These are phyloP conservation scores for Haliclona indistincta DNA, from an alignment of 37 sponge, comb jelly and placozoan genomes.

Conservation along the genomic window DNA sequence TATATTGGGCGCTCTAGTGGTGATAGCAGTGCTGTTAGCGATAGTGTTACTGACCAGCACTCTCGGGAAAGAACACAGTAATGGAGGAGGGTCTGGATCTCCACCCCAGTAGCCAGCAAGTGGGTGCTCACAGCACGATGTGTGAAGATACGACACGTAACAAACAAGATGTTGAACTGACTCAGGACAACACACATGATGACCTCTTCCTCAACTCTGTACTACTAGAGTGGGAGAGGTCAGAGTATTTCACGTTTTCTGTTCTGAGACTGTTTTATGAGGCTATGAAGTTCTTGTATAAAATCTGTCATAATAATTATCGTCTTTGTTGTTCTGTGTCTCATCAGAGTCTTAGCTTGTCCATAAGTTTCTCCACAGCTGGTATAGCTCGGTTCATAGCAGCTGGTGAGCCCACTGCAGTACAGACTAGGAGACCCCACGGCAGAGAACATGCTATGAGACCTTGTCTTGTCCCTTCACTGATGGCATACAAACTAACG, in stretches of 20 bases:
- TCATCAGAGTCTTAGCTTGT: slow-evolving; percentile 30
- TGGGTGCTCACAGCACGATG: background rate
- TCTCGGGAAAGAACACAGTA: too few relatives aligned
- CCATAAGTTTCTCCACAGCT: slow-evolving; percentile 27
- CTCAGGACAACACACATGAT: too few relatives aligned
- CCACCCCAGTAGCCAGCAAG: too few relatives aligned
- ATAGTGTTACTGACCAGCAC: slow-evolving; percentile 47
- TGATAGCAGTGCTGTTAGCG: slow-evolving; percentile 45
- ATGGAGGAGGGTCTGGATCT: too few relatives aligned
- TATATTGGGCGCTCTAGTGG: slow-evolving; percentile 48
- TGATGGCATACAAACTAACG: slow-evolving; percentile 56
- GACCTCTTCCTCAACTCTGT: too few relatives aligned
- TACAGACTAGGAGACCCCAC: slow-evolving; percentile 56
- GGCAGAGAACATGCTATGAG: slow-evolving; percentile 52
- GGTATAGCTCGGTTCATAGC: slow-evolving; percentile 33
- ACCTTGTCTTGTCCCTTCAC: slow-evolving; percentile 43
- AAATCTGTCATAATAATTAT: too few relatives aligned
- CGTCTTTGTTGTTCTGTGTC: too few relatives aligned
- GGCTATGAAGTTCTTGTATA: too few relatives aligned
- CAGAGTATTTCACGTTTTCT: too few relatives aligned
- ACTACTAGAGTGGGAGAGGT: too few relatives aligned
- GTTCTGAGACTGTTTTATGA: too few relatives aligned
- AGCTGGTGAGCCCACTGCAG: slow-evolving; percentile 29
- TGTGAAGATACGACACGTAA: background rate
- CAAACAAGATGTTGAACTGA: too few relatives aligned